Conservation (phyloP, 1,140 invertebrate genomes). For the Bombus consobrinus region DNA sequence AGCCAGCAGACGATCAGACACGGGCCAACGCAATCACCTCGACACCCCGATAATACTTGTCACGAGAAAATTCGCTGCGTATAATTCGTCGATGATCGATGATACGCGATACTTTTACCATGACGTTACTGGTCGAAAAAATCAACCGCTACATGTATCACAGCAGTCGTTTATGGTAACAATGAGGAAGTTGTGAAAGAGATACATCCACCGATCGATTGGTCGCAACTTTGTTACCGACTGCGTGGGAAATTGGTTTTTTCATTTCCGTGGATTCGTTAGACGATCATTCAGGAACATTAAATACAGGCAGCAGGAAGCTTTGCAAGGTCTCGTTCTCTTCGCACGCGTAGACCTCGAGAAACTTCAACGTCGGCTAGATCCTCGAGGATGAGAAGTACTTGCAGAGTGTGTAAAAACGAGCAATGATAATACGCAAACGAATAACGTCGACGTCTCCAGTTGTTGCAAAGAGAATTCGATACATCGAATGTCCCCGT, state of each 20-base stretch:
- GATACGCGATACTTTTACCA: too few relatives aligned
- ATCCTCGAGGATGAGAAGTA: not conserved
- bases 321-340: too few relatives aligned
- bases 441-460: too few relatives aligned
- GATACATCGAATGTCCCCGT: accelerated
- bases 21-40: not conserved
- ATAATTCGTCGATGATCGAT: not conserved
- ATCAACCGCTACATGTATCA: not conserved
- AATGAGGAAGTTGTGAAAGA: not conserved
- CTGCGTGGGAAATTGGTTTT: not conserved
- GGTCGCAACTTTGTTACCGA: not conserved
- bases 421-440: too few relatives aligned
- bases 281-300: not conserved
- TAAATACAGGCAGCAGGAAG: not conserved
- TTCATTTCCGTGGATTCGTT: not conserved
- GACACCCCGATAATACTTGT: not conserved
- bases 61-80: not conserved
- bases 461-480: too few relatives aligned
- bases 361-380: too few relatives aligned
- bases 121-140: not conserved
- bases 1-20: not conserved
- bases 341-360: not conserved
- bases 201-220: not conserved
- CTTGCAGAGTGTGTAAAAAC: too few relatives aligned
- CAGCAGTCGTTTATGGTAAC: not conserved